Conservation (phyloP, 2,113 vertebrate genomes). For the Bagarius yarrelli region DNA sequence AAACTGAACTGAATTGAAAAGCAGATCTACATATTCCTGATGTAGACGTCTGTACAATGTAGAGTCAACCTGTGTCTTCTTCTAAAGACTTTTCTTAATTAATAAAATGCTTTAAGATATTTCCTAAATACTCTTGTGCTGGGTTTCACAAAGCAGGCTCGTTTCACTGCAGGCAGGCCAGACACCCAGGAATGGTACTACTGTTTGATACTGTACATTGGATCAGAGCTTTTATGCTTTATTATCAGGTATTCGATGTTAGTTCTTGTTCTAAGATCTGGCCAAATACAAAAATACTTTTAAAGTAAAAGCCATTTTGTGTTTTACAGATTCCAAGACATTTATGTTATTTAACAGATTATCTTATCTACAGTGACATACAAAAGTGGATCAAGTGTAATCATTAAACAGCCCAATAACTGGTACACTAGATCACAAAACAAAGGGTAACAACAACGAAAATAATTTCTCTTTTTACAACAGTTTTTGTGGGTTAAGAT, state of each 20-base stretch:
- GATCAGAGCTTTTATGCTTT: neutral
- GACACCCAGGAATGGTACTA: neutral
- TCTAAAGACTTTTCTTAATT: neutral
- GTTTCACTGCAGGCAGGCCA: neutral
- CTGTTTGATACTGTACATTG: neutral
- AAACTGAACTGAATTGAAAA: no score
- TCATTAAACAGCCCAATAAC: no score
- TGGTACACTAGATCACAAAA: no score
- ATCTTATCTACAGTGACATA: no score
- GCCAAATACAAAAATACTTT: neutral
- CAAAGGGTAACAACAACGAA: no score
- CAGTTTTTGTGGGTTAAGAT: no score
- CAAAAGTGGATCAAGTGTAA: no score
- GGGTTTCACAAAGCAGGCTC: neutral
- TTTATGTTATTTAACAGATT: no score
- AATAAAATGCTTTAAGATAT: neutral
- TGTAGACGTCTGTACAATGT: neutral
- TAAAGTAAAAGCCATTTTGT: neutral
- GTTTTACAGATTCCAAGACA: neutral
- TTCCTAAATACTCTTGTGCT: neutral
- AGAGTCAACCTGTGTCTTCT: neutral
- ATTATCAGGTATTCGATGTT: neutral
- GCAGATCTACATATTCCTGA: no score
- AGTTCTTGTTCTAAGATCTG: neutral
- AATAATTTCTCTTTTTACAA: no score